These are phyloP conservation scores for Pampus argenteus DNA, from an alignment of 2,797 vertebrate species.

Conservation along the genomic window DNA sequence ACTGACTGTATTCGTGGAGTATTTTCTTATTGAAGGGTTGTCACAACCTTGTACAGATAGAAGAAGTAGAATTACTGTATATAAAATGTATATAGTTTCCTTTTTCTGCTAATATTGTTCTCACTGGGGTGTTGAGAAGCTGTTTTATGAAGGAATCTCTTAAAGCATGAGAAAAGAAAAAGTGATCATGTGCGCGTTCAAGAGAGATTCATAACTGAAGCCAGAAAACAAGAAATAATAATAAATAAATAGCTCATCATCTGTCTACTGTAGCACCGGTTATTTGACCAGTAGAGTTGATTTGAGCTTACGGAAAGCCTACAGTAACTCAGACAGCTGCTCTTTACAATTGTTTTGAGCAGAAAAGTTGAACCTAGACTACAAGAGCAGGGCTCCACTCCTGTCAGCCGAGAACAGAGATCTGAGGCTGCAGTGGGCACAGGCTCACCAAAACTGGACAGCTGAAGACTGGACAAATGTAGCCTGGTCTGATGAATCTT, in stretches of 20 bases:
- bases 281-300: background rate
- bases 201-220: constrained; percentile 2
- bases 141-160: constrained; percentile 6
- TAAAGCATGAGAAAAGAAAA: constrained; percentile 14
- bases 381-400: no score
- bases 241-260: constrained; percentile 28
- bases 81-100: background rate
- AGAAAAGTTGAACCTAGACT: no score
- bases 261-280: constrained; percentile 8
- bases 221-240: constrained; percentile 14
- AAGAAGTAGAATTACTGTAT: background rate
- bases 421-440: no score
- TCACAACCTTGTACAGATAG: background rate
- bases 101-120: background rate
- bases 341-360: no score
- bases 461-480: no score
- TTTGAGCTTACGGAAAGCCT: no score
- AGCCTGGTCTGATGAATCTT: no score
- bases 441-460: no score
- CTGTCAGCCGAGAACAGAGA: no score
- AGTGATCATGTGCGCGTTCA: no score
- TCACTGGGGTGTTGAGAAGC: background rate
- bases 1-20: no score
- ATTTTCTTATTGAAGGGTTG: background rate
- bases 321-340: no score